These are phyloP conservation scores for Tiliacea citrago DNA, from an alignment of 2,888 invertebrate species.

Conservation along the genomic window DNA sequence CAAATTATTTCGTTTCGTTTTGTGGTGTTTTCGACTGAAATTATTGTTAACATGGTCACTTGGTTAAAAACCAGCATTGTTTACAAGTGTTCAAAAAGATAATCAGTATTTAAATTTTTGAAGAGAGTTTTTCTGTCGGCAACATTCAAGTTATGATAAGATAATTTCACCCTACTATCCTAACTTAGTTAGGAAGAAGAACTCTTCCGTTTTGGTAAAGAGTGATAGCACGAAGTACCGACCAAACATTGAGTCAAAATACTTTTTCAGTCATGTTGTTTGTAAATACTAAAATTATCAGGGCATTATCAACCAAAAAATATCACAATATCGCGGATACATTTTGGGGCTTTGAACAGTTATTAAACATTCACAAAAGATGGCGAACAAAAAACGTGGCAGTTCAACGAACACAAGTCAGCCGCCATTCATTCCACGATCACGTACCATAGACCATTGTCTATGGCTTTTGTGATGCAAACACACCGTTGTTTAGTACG, in stretches of 20 bases:
- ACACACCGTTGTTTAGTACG: conserved; percentile 56
- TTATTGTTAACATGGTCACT: background rate
- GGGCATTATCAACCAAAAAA: background rate
- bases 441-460: conserved; percentile 69
- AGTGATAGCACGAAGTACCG: conserved; percentile 32
- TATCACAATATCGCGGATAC: background rate
- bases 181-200: conserved; percentile 18
- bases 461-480: conserved; percentile 67
- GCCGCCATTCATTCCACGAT: conserved; percentile 57
- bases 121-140: background rate
- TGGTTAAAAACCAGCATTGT: background rate
- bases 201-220: conserved; percentile 37
- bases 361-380: conserved; percentile 62
- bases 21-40: background rate
- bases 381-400: conserved; percentile 54
- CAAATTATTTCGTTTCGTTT: background rate
- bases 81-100: background rate
- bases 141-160: conserved; percentile 23
- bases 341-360: conserved; percentile 32
- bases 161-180: conserved; percentile 5
- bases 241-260: conserved; percentile 5
- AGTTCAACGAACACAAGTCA: conserved; percentile 55
- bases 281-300: conserved; percentile 1
- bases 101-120: background rate
- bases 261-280: conserved; percentile 5